Evolutionary conservation across 37 sponge, comb jelly and placozoan genomes (phyloP).

Genomic region (Axinella damicornis): DNA sequence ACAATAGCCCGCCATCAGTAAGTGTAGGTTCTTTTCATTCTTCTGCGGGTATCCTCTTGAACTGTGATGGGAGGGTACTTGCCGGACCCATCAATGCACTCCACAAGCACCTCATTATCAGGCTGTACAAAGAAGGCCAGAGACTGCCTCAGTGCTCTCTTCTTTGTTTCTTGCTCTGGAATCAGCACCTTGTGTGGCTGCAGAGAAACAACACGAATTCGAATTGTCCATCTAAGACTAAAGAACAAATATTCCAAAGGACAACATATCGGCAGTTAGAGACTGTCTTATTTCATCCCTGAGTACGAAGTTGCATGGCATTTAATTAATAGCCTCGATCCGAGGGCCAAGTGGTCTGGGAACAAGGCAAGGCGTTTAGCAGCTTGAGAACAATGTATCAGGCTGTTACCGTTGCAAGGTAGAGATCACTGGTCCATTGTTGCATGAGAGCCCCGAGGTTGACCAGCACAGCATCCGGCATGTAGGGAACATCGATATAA

Average conservation of each 20-base stretch:
- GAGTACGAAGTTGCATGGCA: too few species aligned
- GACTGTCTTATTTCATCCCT: too few species aligned
- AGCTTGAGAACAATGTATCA: too few species aligned
- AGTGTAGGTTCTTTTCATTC: conserved; percentile 4
- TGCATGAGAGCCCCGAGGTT: conserved; percentile 85
- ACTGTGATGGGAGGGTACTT: conserved; percentile 83
- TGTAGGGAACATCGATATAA: conserved; percentile 75
- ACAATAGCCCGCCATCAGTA: too few species aligned
- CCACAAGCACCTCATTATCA: conserved; percentile 60
- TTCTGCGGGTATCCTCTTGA: conserved; percentile 9
- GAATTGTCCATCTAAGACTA: too few species aligned
- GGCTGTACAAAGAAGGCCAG: conserved; percentile 83
- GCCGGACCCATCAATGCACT: conserved; percentile 75
- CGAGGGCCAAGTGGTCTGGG: too few species aligned
- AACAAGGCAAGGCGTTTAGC: too few species aligned
- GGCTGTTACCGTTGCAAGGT: conserved; percentile 62
- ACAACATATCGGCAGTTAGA: too few species aligned
- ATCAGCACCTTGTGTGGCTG: conserved; percentile 78
- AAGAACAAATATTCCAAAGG: too few species aligned
- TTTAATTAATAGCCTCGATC: too few species aligned
- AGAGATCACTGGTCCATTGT: conserved; percentile 69
- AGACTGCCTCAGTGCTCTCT: conserved; percentile 52
- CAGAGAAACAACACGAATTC: not conserved
- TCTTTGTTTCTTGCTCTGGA: conserved; percentile 46
- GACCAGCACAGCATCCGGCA: conserved; percentile 60